A percentile compares a stretch with the other conserved stretches of the same genome.
These are phyloP conservation scores for Musca domestica DNA, from an alignment of 1,140 invertebrate species.

Conservation along the genomic window DNA sequence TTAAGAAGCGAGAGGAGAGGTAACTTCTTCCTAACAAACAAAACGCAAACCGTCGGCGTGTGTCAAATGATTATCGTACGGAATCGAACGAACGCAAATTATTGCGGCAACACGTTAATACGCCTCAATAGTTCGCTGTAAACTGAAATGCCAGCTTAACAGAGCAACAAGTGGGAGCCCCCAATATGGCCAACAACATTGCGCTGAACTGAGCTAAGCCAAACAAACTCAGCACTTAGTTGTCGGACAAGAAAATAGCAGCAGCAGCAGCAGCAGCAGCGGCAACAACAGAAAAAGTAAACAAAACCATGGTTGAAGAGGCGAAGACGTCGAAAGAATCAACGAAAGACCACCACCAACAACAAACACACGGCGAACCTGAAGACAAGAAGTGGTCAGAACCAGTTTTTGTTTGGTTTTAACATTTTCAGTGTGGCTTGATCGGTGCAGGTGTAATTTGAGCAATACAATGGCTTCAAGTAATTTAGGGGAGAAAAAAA, in stretches of 20 bases:
- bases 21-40: background rate
- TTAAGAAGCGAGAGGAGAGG: too few relatives aligned
- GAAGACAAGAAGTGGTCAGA: background rate
- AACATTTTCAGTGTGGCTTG: background rate
- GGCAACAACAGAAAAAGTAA: background rate
- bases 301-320: conserved; percentile 1
- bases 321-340: background rate
- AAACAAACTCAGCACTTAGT: too few relatives aligned
- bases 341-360: background rate
- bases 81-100: background rate
- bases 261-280: background rate
- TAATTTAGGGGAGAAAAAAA: too few relatives aligned
- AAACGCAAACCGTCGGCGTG: conserved; percentile 13
- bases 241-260: too few relatives aligned
- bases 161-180: conserved; percentile 13
- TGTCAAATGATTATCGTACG: background rate
- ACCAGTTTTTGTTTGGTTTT: background rate
- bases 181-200: background rate
- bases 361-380: background rate
- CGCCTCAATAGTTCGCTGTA: conserved; percentile 20
- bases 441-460: conserved; percentile 11
- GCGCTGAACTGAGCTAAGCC: too few relatives aligned
- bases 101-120: conserved; percentile 19
- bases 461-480: too few relatives aligned
- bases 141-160: conserved; percentile 8